Evolutionary conservation across 1,140 invertebrate species (phyloP), one percentile per base, ranked within the genome.

Genomic region (Aphis gossypii): DNA sequence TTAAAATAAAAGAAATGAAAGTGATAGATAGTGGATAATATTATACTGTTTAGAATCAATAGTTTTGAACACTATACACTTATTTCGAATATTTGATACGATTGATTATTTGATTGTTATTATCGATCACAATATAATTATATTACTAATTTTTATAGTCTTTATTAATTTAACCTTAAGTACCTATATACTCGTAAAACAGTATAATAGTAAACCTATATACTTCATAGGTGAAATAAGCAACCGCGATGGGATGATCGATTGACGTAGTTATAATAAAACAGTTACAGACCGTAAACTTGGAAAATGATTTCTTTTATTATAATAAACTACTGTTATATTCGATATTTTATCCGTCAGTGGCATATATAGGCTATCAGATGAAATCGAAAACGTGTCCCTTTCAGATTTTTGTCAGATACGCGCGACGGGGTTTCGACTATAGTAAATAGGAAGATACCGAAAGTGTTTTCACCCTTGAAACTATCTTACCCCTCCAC

Each of bases 381-480:
- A 76, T 44, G 38, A 25, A 20, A 84, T 84, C 41, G 38, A 44
- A 41, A 46, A 25, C 41, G 11, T 35, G n/a, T 51, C 86, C 86
- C n/a, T n/a, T 88, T 86, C 41, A 86, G 38, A 44, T 86, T 88
- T 51, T 18, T 21, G 46, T 35, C 41, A 21, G 46, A 54, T 23
- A 30, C 54, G 11, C 88, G 4, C 88, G 5, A 90, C 38, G 88
- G 88, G 88, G 38, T 89, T 89, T 38, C 88, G 38, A 11, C 48
- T 35, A 51, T n/a, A n/a, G 56, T 60, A 30, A 76, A 76, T 76
- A 76, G 38, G 83, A 41, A 35, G 44, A 54, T 38, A 38, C 14
- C 38, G 89, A 90, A 68, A 90, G 89, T 44, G 56, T 68, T 68
- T 90, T 68, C 89, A 90, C 89, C 38, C 56, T 68, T 25, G 54